A percentile compares a stretch with the other conserved stretches of the same genome.
These are phyloP conservation scores for Cyphomyrmex costatus DNA, from an alignment of 1,140 invertebrate genomes.

Conservation along the genomic window DNA sequence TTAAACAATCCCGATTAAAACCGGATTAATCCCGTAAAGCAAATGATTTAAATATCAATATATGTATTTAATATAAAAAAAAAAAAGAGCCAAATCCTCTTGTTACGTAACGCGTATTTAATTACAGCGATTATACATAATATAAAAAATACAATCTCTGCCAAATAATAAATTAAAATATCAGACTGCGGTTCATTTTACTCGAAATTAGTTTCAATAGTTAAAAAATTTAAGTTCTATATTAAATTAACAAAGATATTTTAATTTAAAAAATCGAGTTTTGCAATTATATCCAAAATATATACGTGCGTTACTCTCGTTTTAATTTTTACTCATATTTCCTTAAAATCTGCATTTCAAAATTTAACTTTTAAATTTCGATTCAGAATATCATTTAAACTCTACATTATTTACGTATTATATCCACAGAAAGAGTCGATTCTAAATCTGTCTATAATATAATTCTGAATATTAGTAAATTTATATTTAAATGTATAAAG, in stretches of 20 bases:
- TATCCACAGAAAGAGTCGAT: not conserved
- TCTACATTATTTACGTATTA: not conserved
- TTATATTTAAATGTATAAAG: not conserved
- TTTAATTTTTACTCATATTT: not conserved
- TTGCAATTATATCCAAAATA: not conserved
- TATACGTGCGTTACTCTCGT: not conserved
- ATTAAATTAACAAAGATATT: conserved; percentile 18
- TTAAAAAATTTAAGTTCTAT: conserved; percentile 7
- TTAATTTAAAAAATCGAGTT: not conserved
- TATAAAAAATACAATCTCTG: not conserved
- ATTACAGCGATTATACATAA: not conserved
- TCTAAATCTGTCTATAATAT: not conserved
- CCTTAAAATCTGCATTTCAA: not conserved
- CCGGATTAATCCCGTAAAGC: conserved; percentile 10
- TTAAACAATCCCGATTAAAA: conserved; percentile 26
- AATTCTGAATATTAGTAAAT: not conserved
- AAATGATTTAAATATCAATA: conserved; percentile 21
- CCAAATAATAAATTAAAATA: conserved; percentile 18
- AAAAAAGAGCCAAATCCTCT: not conserved
- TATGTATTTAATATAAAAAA: conserved; percentile 7
- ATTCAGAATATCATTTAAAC: not conserved
- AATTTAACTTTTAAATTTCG: conserved; percentile 12
- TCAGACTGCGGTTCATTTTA: not conserved
- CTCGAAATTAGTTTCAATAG: not conserved
- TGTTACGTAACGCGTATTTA: not conserved